Conservation (phyloP, 2,797 vertebrate genomes). For the Morus bassanus region DNA sequence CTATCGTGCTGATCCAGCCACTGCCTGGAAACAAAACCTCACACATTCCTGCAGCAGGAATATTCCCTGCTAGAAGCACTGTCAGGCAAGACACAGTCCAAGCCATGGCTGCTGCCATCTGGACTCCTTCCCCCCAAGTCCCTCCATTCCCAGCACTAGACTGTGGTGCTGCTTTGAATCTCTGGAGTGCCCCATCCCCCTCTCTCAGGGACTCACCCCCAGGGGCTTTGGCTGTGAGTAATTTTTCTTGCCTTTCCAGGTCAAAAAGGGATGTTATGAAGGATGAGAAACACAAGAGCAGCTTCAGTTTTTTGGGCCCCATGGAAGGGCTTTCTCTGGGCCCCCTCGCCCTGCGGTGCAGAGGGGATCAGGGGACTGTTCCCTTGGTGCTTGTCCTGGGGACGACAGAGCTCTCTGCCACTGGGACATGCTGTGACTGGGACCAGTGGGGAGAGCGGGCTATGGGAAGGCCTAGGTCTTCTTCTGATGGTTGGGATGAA, state of each 20-base stretch:
- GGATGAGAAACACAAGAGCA: not conserved
- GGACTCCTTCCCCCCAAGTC: not conserved
- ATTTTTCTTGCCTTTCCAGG: not conserved
- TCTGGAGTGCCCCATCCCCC: not conserved
- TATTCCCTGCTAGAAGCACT: not conserved
- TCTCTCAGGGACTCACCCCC: not conserved
- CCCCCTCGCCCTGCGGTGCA: accelerated
- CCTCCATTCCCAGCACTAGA: not conserved
- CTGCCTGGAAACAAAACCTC: slow-evolving; percentile 43
- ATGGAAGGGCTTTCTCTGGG: not conserved
- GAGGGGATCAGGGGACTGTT: not conserved
- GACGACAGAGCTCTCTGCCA: accelerated
- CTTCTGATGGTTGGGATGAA: not conserved
- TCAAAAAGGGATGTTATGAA: not conserved
- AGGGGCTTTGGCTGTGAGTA: not conserved
- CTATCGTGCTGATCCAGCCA: not conserved
- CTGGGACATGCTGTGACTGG: not conserved
- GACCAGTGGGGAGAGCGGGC: not conserved
- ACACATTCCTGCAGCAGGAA: not conserved
- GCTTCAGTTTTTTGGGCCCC: not conserved
- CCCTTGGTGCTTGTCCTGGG: not conserved
- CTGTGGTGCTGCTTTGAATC: not conserved
- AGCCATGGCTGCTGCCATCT: not conserved
- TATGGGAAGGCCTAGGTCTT: not conserved
- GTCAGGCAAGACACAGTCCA: not conserved